These are phyloP conservation scores for Drosophila subquinaria DNA, from an alignment of 2,888 invertebrate genomes.

Conservation along the genomic window DNA sequence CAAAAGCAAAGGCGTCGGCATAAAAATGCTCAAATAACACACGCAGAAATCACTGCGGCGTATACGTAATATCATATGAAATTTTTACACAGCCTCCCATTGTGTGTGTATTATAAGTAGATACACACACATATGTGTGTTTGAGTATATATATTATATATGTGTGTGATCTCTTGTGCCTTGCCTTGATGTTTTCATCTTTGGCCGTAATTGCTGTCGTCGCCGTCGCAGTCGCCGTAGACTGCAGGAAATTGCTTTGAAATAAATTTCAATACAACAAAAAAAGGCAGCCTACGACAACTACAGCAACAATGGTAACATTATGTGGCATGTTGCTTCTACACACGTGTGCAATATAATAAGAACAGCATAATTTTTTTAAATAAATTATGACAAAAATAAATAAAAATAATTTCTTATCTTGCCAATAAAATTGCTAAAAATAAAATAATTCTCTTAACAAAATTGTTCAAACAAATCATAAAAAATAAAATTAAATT, in stretches of 20 bases:
- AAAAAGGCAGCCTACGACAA: slow-evolving; percentile 48
- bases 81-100: slow-evolving; percentile 54
- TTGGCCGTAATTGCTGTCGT: slow-evolving; percentile 73
- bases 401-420: too few relatives aligned
- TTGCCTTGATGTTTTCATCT: slow-evolving; percentile 76
- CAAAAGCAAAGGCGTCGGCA: slow-evolving; percentile 44
- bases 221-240: slow-evolving; percentile 62
- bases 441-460: too few relatives aligned
- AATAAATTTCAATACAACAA: slow-evolving; percentile 79
- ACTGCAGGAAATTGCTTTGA: slow-evolving; percentile 80
- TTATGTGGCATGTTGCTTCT: slow-evolving; percentile 53
- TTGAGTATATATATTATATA: slow-evolving; percentile 6
- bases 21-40: slow-evolving; percentile 61
- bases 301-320: slow-evolving; percentile 32
- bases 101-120: slow-evolving; percentile 29
- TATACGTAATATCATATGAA: slow-evolving; percentile 73
- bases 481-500: too few relatives aligned
- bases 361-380: too few relatives aligned
- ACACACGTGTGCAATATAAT: slow-evolving; percentile 28
- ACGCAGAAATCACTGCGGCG: slow-evolving; percentile 72
- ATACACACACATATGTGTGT: background rate
- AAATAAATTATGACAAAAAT: too few relatives aligned
- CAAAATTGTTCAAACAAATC: too few relatives aligned
- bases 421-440: too few relatives aligned
- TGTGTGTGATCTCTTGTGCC: slow-evolving; percentile 35